These are phyloP conservation scores for Steinernema hermaphroditum DNA, from an alignment of 2,888 invertebrate species.

Conservation along the genomic window DNA sequence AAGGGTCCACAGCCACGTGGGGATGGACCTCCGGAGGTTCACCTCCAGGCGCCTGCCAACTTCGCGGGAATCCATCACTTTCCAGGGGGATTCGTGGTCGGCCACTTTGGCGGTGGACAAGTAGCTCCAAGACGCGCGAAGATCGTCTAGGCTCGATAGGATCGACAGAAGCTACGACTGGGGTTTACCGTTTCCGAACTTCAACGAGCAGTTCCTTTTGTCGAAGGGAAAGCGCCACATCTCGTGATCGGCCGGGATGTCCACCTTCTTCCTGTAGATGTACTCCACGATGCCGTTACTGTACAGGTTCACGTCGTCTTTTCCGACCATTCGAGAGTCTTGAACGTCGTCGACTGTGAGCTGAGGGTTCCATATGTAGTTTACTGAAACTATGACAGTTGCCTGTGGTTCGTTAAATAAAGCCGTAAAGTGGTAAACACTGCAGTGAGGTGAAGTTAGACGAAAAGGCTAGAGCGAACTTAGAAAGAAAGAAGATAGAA, in stretches of 20 bases:
- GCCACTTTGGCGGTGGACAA: slow-evolving; percentile 36
- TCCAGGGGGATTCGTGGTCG: slow-evolving; percentile 26
- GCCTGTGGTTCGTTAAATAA: too few relatives aligned
- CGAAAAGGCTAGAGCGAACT: too few relatives aligned
- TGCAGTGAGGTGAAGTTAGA: too few relatives aligned
- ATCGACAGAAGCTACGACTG: too few relatives aligned
- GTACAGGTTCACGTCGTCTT: slow-evolving; percentile 42
- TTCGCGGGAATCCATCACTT: not conserved
- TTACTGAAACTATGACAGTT: slow-evolving; percentile 43
- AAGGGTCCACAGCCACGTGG: slow-evolving; percentile 16
- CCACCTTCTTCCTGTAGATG: slow-evolving; percentile 44
- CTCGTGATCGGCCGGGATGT: slow-evolving; percentile 37
- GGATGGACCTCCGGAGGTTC: not conserved
- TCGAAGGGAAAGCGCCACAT: slow-evolving; percentile 43
- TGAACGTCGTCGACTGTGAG: slow-evolving; percentile 45
- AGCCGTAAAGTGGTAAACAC: too few relatives aligned
- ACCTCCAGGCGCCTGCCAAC: not conserved
- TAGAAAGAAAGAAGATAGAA: too few relatives aligned
- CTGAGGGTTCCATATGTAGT: slow-evolving; percentile 46
- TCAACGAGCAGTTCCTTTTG: slow-evolving; percentile 43
- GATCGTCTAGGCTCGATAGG: slow-evolving; percentile 43
- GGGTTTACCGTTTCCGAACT: slow-evolving; percentile 42
- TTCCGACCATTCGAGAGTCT: slow-evolving; percentile 35
- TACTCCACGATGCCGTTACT: slow-evolving; percentile 45
- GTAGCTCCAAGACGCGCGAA: slow-evolving; percentile 43